Conservation (phyloP, 2,113 vertebrate species). For the Neoarius graeffei region DNA sequence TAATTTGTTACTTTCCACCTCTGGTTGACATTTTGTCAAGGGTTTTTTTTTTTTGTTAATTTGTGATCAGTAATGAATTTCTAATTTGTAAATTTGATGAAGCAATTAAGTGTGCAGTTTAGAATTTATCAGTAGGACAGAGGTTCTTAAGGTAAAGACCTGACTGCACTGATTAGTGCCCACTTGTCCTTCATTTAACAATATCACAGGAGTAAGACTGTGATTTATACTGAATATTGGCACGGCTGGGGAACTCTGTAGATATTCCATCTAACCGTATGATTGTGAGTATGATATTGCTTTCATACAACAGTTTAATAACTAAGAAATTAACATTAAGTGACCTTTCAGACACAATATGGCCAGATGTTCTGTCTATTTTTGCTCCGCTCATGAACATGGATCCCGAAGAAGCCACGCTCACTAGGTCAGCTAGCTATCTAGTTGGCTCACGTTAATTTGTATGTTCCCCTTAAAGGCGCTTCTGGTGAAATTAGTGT, state of each 20-base stretch:
- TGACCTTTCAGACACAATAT: neutral
- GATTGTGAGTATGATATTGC: neutral
- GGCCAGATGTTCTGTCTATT: neutral
- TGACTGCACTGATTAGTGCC: neutral
- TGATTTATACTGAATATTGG: neutral
- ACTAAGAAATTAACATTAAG: neutral
- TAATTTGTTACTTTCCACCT: too few species aligned
- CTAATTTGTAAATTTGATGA: neutral
- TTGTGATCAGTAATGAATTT: neutral
- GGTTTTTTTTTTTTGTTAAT: neutral
- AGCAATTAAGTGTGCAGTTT: neutral
- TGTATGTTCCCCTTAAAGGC: neutral
- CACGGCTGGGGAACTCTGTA: neutral
- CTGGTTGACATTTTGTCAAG: neutral
- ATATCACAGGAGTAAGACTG: neutral
- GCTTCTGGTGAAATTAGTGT: neutral
- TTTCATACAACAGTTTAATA: neutral
- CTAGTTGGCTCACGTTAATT: neutral
- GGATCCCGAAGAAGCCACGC: neutral
- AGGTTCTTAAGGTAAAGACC: neutral
- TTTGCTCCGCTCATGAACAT: neutral
- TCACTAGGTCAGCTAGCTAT: neutral
- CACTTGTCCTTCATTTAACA: neutral
- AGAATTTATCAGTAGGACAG: neutral
- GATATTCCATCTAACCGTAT: neutral